Percentiles rank a stretch among this genome's conserved stretches.
These are phyloP conservation scores for Eidolon dupreanum DNA, from an alignment of 2,797 vertebrate genomes.

Conservation along the genomic window DNA sequence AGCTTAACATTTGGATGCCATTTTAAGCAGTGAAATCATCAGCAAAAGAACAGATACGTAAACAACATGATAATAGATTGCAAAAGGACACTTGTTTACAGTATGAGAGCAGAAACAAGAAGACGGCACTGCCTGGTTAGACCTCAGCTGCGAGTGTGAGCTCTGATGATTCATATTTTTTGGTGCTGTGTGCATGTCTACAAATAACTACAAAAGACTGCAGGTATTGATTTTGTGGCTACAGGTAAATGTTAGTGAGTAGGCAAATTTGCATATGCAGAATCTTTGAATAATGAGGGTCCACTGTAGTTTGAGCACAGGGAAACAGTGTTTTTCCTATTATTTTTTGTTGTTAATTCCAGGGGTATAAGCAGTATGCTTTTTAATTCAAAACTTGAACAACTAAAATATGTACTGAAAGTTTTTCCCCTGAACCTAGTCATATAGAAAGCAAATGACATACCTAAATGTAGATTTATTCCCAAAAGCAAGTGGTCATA, in stretches of 20 bases:
- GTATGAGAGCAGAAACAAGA: background rate
- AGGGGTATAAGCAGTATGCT: background rate
- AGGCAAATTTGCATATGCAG: background rate
- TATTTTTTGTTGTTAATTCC: background rate
- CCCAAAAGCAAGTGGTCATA: background rate
- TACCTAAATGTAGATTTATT: background rate
- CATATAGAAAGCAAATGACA: background rate
- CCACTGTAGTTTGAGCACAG: background rate
- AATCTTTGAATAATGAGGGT: background rate
- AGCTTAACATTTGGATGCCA: background rate
- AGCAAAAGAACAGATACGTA: background rate
- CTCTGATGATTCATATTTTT: background rate
- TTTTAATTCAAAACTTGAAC: background rate
- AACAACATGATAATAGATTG: background rate
- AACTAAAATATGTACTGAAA: background rate
- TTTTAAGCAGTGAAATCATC: background rate
- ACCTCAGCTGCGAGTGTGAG: background rate
- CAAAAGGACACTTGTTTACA: background rate
- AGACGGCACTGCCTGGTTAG: background rate
- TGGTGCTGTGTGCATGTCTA: background rate
- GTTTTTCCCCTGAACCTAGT: background rate
- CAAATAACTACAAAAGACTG: background rate
- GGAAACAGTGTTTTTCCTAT: background rate
- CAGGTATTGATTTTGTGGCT: background rate
- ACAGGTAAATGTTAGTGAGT: background rate